Evolutionary conservation across 2,113 vertebrate species (phyloP).

Genomic region (Upupa epops): DNA sequence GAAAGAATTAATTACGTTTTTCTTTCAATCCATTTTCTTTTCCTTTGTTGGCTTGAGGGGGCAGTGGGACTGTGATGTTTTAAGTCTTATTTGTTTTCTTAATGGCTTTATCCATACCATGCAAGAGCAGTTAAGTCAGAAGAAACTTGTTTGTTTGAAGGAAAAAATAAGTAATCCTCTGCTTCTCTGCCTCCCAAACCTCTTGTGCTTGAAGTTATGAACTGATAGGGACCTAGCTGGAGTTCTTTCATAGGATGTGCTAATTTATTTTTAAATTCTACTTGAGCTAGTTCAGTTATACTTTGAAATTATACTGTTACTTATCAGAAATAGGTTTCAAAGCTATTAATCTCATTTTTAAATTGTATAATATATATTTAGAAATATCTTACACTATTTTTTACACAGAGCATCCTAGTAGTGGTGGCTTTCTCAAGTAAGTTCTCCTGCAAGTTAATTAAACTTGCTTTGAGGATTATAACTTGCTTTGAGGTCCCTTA

Average conservation of each 20-base stretch:
- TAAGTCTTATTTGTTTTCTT: neutral
- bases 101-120: neutral
- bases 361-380: neutral
- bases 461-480: neutral
- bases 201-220: neutral
- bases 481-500: neutral
- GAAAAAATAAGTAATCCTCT: neutral
- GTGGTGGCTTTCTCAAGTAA: neutral
- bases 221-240: neutral
- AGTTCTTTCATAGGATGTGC: neutral
- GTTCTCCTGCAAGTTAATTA: constrained; percentile 35
- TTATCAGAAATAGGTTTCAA: neutral
- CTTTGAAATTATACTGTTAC: neutral
- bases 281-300: neutral
- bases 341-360: neutral
- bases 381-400: neutral
- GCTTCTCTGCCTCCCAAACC: neutral
- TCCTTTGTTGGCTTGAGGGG: too few species aligned
- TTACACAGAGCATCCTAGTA: neutral
- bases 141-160: neutral
- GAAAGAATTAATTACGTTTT: neutral
- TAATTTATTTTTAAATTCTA: neutral
- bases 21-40: neutral
- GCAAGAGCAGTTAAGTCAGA: neutral
- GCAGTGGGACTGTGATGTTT: neutral